Base-by-base conservation (phyloP, 2,888 invertebrate genomes). In the Agrotis segetum region DNA sequence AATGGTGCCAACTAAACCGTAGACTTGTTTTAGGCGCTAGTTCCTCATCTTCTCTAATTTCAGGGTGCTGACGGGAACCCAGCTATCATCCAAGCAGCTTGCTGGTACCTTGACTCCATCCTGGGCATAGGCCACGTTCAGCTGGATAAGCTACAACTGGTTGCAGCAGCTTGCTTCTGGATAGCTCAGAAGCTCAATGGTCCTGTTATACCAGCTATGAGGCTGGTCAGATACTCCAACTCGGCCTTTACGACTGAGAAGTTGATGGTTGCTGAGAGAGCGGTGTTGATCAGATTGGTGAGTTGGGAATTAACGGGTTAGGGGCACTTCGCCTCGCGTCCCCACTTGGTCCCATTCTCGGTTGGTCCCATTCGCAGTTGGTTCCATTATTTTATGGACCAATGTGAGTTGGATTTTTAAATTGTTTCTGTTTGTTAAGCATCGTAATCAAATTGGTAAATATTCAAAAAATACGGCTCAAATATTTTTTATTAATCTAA, bases 121-220 rank as follows among this genome's bases (percentile, higher is more conserved):
- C 72, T 94, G 19, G 82, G 88, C 6, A 78, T 75, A 0, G 82
- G 81, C 0, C 55, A 77, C 0, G 88, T 95, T 0, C 74, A 83
- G 7, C 14, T 92, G 0, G 86, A 90, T 1, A 89, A 90, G 50
- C 77, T 95, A n/a, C 95, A 95, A 84, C 74, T 94, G 5, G 79
- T 92, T 0, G 91, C 92, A 1, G 89, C 94, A 1, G 95, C 95
- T 4, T 93, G 94, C 69, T 94, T 89, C 81, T 96, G 95, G 96
- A 91, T 95, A 61, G 92, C 95, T 0, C 89, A 90, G 83, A 96
- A 96, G 72, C 71, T 92, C 3, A 87, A 92, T 17, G 94, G 93
- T 0, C 87, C 90, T 0, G 76, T 76, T 0, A n/a, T 83, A 0
- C 55, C 87, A 0, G 91, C 93, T 0, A 59, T 71, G 1, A 89